phyloP scores from a whole-genome alignment of 1,140 invertebrate species.

The Oedothorax gibbosus region DNA sequence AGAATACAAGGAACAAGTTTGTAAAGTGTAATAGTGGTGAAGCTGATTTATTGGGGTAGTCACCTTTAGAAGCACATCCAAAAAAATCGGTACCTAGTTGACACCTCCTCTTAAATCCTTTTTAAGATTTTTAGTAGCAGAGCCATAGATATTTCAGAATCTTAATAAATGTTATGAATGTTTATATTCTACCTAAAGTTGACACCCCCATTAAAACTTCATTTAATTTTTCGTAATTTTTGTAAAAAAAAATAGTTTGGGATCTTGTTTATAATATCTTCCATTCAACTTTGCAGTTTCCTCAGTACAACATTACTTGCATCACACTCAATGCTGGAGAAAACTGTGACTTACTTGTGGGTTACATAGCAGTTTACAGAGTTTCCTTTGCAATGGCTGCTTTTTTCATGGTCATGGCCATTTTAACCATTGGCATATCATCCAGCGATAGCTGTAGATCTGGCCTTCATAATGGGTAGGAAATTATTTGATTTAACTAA shows the following conservation, averaged over 20 bases:
- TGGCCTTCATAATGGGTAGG: conserved; percentile 96
- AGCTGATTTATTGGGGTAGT: too few species aligned
- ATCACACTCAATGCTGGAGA: conserved; percentile 67
- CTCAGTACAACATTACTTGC: conserved; percentile 69
- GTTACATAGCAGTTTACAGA: conserved; percentile 71
- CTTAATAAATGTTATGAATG: too few species aligned
- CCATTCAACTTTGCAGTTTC: conserved; percentile 66
- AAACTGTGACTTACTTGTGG: conserved; percentile 68
- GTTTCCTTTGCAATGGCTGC: conserved; percentile 69
- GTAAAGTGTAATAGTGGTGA: too few species aligned
- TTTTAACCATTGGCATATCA: conserved; percentile 94
- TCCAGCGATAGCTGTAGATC: conserved; percentile 90
- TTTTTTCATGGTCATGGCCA: conserved; percentile 93
- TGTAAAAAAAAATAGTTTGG: neutral
- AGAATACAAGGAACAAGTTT: too few species aligned
- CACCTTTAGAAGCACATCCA: too few species aligned
- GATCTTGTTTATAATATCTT: conserved; percentile 2
- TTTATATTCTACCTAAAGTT: too few species aligned
- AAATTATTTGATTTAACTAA: conserved; percentile 6
- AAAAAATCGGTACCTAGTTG: too few species aligned
- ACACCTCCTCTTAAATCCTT: too few species aligned
- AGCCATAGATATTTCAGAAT: too few species aligned
- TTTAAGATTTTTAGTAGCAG: too few species aligned
- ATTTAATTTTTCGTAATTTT: conserved; percentile 30
- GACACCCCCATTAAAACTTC: too few species aligned